Percentiles rank a stretch among this genome's conserved stretches.
These are phyloP conservation scores for Halcyon leucocephala DNA, from an alignment of 2,797 vertebrate species.

Conservation along the genomic window DNA sequence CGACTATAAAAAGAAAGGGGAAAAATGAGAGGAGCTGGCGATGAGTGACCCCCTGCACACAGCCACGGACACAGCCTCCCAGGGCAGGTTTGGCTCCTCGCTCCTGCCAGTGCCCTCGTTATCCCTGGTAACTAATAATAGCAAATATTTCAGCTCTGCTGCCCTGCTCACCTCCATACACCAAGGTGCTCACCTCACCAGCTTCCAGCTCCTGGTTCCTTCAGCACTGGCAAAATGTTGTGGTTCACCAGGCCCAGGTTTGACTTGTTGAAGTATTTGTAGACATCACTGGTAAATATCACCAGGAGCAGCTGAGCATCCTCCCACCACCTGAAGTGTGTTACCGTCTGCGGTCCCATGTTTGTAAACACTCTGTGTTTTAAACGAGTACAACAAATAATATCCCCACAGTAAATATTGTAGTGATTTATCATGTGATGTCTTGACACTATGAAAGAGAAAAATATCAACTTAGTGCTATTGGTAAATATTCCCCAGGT, in stretches of 20 bases:
- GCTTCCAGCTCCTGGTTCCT: background rate
- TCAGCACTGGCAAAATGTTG: background rate
- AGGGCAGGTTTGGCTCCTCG: background rate
- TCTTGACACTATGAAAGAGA: background rate
- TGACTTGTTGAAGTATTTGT: background rate
- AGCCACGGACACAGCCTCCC: background rate
- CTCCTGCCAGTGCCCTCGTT: background rate
- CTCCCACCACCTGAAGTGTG: background rate
- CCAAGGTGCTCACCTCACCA: background rate
- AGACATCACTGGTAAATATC: background rate
- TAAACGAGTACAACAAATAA: background rate
- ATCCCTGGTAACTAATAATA: background rate
- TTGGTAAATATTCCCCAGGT: background rate
- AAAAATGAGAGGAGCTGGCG: background rate
- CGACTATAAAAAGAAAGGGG: background rate
- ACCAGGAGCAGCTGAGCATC: background rate
- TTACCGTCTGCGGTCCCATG: fast-evolving
- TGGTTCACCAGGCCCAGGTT: background rate
- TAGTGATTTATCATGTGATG: background rate
- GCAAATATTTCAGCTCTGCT: background rate
- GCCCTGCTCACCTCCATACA: background rate
- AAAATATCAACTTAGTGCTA: background rate
- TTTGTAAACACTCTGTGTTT: background rate
- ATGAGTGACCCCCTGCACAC: fast-evolving
- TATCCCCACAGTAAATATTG: background rate